A percentile compares a stretch with the other conserved stretches of the same genome.
These are phyloP conservation scores for Montipora capricornis DNA, from an alignment of 64 coral and sea anemone species.

Conservation along the genomic window DNA sequence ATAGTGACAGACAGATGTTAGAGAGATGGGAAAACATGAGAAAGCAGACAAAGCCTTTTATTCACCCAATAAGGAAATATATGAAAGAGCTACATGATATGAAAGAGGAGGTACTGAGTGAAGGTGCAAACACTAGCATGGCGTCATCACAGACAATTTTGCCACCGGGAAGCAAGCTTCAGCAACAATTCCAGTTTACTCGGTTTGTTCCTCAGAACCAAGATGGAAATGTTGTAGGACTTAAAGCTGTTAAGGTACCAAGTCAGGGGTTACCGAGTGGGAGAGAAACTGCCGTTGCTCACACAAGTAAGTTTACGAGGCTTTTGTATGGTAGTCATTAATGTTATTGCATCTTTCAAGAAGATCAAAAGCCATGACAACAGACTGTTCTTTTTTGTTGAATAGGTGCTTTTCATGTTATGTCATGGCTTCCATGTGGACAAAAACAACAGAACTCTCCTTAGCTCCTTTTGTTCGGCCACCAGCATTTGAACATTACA, in stretches of 20 bases:
- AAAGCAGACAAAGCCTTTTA: conserved; percentile 91
- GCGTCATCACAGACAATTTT: neutral
- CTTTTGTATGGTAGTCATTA: too few relatives aligned
- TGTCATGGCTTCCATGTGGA: too few relatives aligned
- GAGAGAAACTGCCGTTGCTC: neutral
- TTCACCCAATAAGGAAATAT: conserved; percentile 97
- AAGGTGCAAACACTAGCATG: neutral
- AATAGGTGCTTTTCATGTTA: neutral
- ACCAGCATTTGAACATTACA: too few relatives aligned
- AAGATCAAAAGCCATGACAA: too few relatives aligned
- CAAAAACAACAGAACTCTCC: too few relatives aligned
- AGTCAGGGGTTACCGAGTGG: neutral
- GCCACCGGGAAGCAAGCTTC: conserved; percentile 28
- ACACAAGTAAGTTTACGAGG: neutral
- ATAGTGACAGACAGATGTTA: conserved; percentile 82
- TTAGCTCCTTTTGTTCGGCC: too few relatives aligned
- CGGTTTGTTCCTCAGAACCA: conserved; percentile 94
- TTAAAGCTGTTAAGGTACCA: conserved; percentile 90
- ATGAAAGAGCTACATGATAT: conserved; percentile 84
- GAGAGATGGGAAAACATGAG: conserved; percentile 94
- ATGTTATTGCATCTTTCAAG: too few relatives aligned
- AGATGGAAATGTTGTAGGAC: conserved; percentile 78
- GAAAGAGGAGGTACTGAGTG: conserved; percentile 78
- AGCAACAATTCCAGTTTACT: conserved; percentile 95
- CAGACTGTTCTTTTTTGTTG: neutral